Conservation (phyloP, 2,888 invertebrate genomes). For the Zhuqinia jingwanae region DNA sequence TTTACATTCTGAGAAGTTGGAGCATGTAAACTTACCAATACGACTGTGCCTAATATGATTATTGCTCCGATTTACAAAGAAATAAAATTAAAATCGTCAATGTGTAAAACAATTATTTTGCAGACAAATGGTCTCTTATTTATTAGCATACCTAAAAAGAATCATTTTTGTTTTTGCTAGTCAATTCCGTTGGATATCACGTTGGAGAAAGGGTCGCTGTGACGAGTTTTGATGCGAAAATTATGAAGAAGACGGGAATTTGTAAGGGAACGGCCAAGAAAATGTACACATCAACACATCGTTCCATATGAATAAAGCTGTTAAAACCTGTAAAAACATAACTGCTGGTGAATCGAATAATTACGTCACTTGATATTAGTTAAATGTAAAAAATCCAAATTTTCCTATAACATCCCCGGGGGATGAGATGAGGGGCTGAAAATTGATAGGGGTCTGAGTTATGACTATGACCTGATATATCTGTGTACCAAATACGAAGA, state of each 20-base stretch:
- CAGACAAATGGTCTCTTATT: conserved; percentile 23
- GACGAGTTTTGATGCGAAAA: conserved; percentile 91
- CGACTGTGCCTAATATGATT: conserved; percentile 37
- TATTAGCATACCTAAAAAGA: not conserved
- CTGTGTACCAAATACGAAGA: too few relatives aligned
- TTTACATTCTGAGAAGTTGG: conserved; percentile 36
- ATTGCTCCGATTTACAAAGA: not conserved
- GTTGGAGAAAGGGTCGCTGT: conserved; percentile 82
- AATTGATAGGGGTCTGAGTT: too few relatives aligned
- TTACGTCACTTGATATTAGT: too few relatives aligned
- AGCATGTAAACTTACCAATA: conserved; percentile 2
- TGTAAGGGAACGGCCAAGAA: conserved; percentile 93
- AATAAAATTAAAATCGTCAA: not conserved
- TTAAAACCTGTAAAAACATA: too few relatives aligned
- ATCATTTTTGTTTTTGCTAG: conserved; percentile 6
- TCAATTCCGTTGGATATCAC: conserved; percentile 46
- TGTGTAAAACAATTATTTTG: not conserved
- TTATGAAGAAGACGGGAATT: conserved; percentile 92
- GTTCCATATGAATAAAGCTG: conserved; percentile 96
- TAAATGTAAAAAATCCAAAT: too few relatives aligned
- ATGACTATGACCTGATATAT: too few relatives aligned
- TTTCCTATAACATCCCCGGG: too few relatives aligned
- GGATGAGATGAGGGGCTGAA: too few relatives aligned
- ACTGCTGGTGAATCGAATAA: too few relatives aligned
- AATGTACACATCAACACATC: conserved; percentile 95